These are phyloP conservation scores for Byasa hedistus DNA, from an alignment of 2,888 invertebrate species.

Conservation along the genomic window DNA sequence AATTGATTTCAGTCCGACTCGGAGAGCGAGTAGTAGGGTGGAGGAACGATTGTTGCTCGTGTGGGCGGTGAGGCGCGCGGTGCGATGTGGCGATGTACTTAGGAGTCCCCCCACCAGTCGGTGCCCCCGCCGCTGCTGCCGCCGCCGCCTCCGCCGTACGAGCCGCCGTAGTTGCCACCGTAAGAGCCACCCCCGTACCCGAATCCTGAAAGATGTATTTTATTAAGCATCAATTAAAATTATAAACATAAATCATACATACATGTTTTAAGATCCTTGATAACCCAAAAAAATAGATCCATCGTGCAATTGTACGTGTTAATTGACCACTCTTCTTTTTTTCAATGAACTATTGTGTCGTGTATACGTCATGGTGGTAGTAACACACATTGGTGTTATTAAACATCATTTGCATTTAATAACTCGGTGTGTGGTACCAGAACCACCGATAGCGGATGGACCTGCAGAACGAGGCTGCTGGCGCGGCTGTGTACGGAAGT, in stretches of 20 bases:
- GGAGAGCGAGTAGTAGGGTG: constrained; percentile 8
- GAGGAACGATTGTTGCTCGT: constrained; percentile 24
- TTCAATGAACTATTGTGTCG: too few species aligned
- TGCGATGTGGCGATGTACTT: constrained; percentile 42
- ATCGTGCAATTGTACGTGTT: too few species aligned
- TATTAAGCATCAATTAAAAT: too few species aligned
- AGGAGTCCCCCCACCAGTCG: constrained; percentile 77
- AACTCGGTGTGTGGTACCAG: constrained; percentile 41
- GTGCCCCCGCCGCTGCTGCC: constrained; percentile 68
- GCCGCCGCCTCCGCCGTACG: constrained; percentile 72
- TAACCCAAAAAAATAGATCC: too few species aligned
- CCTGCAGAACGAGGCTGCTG: constrained; percentile 68
- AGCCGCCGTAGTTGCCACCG: constrained; percentile 72
- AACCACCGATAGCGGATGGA: constrained; percentile 56
- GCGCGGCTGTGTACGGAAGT: constrained; percentile 71
- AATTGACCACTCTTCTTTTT: too few species aligned
- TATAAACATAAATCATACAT: too few species aligned
- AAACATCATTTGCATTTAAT: not conserved
- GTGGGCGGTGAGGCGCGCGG: constrained; percentile 40
- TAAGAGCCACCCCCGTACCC: constrained; percentile 68
- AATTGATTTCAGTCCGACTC: constrained; percentile 62
- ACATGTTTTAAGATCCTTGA: too few species aligned
- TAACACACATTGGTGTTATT: not conserved
- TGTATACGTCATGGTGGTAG: too few species aligned
- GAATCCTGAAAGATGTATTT: constrained; percentile 47